These are phyloP conservation scores for Euspilapteryx auroguttella DNA, from an alignment of 2,888 invertebrate species.

Conservation along the genomic window DNA sequence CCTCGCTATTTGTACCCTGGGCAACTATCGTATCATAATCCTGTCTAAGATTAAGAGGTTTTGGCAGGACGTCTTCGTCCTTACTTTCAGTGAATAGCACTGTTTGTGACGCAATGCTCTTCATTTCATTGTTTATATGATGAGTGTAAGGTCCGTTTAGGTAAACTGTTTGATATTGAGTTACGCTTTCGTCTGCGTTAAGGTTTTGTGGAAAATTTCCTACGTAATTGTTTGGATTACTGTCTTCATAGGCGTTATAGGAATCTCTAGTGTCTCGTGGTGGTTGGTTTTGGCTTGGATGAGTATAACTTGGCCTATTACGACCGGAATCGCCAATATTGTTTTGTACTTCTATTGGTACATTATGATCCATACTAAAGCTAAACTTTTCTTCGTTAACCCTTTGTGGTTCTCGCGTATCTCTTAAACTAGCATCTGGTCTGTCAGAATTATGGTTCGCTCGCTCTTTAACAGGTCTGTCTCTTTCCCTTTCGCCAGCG, in stretches of 20 bases:
- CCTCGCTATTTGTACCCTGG: no score
- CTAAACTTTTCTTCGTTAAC: no score
- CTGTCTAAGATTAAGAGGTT: conserved; percentile 29
- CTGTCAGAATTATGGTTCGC: not conserved
- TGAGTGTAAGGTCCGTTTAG: no score
- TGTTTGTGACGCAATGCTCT: conserved; percentile 7
- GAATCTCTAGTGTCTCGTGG: not conserved
- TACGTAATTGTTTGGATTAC: no score
- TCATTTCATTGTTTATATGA: no score
- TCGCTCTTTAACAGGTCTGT: not conserved
- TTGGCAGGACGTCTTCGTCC: conserved; percentile 26
- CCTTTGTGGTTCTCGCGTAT: not conserved
- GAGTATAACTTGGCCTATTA: not conserved
- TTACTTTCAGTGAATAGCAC: conserved; percentile 5
- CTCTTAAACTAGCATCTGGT: not conserved
- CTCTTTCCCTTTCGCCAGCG: conserved; percentile 18
- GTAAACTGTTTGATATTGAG: not conserved
- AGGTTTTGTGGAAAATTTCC: no score
- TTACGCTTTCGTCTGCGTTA: not conserved
- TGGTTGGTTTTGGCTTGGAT: not conserved
- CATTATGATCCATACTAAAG: no score
- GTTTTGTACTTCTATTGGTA: no score
- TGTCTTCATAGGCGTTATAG: not conserved
- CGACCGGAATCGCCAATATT: not conserved
- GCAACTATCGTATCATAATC: conserved; percentile 21